A percentile compares a stretch with the other conserved stretches of the same genome.
Conservation (phyloP, 2,113 vertebrate species). For the Megaceryle maxima region DNA sequence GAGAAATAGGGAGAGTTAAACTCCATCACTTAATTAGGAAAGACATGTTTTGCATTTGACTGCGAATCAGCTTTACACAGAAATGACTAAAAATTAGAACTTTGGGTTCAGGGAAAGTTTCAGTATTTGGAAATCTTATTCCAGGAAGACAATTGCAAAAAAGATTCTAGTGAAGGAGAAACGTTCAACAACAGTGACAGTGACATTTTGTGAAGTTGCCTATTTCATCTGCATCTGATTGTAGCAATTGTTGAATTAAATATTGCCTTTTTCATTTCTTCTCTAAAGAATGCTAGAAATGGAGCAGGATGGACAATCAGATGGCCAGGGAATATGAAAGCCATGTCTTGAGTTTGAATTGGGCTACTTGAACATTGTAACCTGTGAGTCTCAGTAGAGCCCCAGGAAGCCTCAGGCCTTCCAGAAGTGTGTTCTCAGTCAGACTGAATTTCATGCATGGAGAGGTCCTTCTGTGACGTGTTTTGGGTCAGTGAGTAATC, state of each 20-base stretch:
- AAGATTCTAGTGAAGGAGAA: not conserved
- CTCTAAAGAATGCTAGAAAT: not conserved
- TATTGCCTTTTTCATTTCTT: not conserved
- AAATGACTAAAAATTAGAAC: not conserved
- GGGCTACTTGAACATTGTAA: not conserved
- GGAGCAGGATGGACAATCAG: not conserved
- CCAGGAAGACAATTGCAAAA: not conserved
- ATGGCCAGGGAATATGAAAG: not conserved
- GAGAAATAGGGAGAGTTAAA: not conserved
- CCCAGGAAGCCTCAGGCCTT: not conserved
- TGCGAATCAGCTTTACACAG: not conserved
- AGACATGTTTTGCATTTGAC: not conserved
- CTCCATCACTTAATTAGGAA: constrained; percentile 3
- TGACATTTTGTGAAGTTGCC: not conserved
- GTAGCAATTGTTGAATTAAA: not conserved
- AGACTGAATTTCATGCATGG: not conserved
- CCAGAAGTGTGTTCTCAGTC: not conserved
- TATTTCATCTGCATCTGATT: not conserved
- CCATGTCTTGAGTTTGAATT: not conserved
- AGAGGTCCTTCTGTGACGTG: not conserved
- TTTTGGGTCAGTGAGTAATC: not conserved
- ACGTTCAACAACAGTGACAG: not conserved
- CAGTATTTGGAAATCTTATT: not conserved
- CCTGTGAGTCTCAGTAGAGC: not conserved
- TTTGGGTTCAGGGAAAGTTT: not conserved